These are phyloP conservation scores for Phalacrocorax carbo DNA, from an alignment of 2,113 vertebrate species.

Conservation along the genomic window DNA sequence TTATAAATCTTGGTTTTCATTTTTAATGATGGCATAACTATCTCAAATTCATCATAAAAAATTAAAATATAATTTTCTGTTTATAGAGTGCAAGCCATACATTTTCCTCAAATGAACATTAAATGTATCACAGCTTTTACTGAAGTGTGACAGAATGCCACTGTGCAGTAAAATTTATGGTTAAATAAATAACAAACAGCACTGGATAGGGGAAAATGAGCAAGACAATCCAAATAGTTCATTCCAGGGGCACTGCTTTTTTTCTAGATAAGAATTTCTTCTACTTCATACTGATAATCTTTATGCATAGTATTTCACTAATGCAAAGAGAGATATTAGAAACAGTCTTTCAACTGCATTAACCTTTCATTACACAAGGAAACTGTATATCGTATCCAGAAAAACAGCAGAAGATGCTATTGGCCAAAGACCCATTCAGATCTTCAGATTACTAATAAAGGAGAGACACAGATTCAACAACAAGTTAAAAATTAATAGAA, in stretches of 20 bases:
- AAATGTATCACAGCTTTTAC: background rate
- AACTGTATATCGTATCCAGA: background rate
- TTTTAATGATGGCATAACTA: background rate
- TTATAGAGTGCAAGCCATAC: background rate
- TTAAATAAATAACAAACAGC: background rate
- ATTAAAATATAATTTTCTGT: background rate
- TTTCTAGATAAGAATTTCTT: background rate
- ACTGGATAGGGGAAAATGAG: background rate
- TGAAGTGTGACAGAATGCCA: background rate
- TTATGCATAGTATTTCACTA: background rate
- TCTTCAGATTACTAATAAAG: background rate
- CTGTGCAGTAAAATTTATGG: background rate
- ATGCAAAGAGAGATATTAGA: background rate
- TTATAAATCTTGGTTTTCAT: background rate
- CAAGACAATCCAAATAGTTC: background rate
- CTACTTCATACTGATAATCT: background rate
- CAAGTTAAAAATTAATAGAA: background rate
- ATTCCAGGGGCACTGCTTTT: background rate
- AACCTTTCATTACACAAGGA: background rate
- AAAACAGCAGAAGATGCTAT: background rate
- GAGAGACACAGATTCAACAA: background rate
- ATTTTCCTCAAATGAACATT: background rate
- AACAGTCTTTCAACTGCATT: background rate
- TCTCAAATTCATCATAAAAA: background rate
- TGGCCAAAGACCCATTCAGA: background rate